Evolutionary conservation across 1,140 invertebrate species (phyloP).

Genomic region (Philopotamus ludificatus): DNA sequence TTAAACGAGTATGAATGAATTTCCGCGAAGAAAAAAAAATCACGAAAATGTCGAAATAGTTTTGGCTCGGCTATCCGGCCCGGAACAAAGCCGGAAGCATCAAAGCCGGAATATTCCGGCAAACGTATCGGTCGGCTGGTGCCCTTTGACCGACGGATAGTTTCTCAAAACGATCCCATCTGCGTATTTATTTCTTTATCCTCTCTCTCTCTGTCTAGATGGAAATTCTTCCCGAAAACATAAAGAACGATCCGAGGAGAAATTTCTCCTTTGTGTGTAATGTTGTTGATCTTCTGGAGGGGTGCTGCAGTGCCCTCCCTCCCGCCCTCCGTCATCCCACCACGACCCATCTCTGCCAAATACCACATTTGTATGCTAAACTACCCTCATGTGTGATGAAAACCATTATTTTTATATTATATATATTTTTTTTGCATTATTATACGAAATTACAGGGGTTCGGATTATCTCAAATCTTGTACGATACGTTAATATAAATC

Average conservation of each 20-base stretch:
- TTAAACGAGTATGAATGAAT: not conserved
- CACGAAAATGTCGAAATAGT: not conserved
- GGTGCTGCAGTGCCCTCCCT: not conserved
- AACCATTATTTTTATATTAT: not conserved
- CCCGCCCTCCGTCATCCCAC: too few relatives aligned
- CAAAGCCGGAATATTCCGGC: constrained; percentile 34
- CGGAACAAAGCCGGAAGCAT: constrained; percentile 34
- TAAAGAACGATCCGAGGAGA: constrained; percentile 16
- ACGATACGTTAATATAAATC: too few relatives aligned
- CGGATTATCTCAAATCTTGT: too few relatives aligned
- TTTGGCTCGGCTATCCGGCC: constrained; percentile 4
- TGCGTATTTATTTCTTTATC: constrained; percentile 42
- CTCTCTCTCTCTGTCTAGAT: constrained; percentile 22
- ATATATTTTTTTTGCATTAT: too few relatives aligned
- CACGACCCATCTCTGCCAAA: not conserved
- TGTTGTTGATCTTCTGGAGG: not conserved
- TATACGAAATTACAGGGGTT: too few relatives aligned
- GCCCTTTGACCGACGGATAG: constrained; percentile 38
- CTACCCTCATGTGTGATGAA: constrained; percentile 3
- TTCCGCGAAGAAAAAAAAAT: constrained; percentile 1
- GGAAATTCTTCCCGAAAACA: constrained; percentile 37
- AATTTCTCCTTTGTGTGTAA: constrained; percentile 29
- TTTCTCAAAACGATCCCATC: constrained; percentile 43
- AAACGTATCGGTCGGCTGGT: constrained; percentile 39
- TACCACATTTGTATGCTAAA: constrained; percentile 20